Base-by-base conservation (phyloP, 1,140 invertebrate species). In the Saccostrea echinata region DNA sequence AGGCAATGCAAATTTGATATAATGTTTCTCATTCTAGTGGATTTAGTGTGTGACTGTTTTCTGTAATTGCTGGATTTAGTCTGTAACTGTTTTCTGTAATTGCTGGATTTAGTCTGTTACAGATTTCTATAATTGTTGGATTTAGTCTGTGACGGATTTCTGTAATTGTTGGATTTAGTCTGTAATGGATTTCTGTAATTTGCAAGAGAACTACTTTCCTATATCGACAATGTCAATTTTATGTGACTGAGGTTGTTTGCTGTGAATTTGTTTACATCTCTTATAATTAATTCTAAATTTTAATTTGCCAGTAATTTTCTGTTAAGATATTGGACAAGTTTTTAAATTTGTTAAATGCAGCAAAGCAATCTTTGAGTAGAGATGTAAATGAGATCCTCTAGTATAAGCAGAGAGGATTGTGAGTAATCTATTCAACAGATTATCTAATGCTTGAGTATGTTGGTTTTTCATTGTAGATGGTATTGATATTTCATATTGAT, bases 401-500 rank as follows among this genome's bases (percentile, higher is more conserved):
- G 21, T 21, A 18, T 16, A 61, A 61, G 55, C 55, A 61, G 13
- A 11, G n/a, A 18, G 1, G n/a, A 18, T n/a, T 21, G 55, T 18
- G 21, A 61, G 55, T 76, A 30, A 30, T 76, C 27, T 30, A 33
- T 76, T 76, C 30, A 76, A 13, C 11, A 33, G 68, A 76, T 76
- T 30, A 76, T 33, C 27, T 16, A 16, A 33, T 30, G 68, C 13
- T 27, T 76, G 68, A 76, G 68, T 30, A 30, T 12, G 68, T 76
- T 1, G 68, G 16, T 27, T 6, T 76, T 33, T 16, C 68, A 30
- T 76, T 76, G 27, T 76, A 16, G 27, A 24, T 24, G 24, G 24
- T 76, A 76, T 76, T 76, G 68, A 76, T 76, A 76, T 76, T 76
- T 76, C 30, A 76, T 33, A 76, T 76, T 33, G 68, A 76, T 76